Base-by-base conservation (phyloP, 1,140 invertebrate genomes). In the Psix sp. region DNA sequence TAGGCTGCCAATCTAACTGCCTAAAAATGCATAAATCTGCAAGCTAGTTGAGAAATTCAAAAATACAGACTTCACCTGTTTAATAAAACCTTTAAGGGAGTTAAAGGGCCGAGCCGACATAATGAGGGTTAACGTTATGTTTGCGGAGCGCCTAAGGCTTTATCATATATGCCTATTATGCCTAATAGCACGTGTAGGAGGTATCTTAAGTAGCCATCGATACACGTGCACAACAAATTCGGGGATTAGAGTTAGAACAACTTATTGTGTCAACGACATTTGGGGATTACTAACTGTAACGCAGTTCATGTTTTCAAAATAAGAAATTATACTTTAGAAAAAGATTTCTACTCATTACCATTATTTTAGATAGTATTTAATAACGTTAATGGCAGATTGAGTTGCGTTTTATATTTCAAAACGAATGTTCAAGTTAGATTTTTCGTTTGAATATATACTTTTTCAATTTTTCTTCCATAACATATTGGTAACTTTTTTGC, bases 101-200 rank as follows among this genome's bases (percentile, higher is more conserved):
- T 49, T 57, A 51, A 29, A 68, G 65, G 54, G 65, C 59, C 52
- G 45, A 20, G 21, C 20, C 49, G 45, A 51, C 65, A 59, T 68
- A 59, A 68, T 59, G 33, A 68, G 65, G 65, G 45, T 68, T 46
- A 68, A 59, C 45, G 31, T 35, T 20, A 59, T 68, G 43, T 57
- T 68, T 68, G 59, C 29, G 54, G 52, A 39, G 38, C 29, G 52
- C 52, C 65, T 59, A 43, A 45, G 65, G 65, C 54, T 46, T 54
- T 60, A 68, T 68, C 65, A 68, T 60, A 46, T 36, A 24, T 29
- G 38, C 46, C 52, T 59, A 46, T 68, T 68, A 68, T 40, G 46
- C 40, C 17, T 59, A 68, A 68, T 52, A 60, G 54, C 65, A 54
- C 54, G 56, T 68, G 65, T 59, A 60, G 65, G 65, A 60, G 46